Evolutionary conservation across 2,113 vertebrate genomes (phyloP).

Genomic region (Rhynchomys soricoides): DNA sequence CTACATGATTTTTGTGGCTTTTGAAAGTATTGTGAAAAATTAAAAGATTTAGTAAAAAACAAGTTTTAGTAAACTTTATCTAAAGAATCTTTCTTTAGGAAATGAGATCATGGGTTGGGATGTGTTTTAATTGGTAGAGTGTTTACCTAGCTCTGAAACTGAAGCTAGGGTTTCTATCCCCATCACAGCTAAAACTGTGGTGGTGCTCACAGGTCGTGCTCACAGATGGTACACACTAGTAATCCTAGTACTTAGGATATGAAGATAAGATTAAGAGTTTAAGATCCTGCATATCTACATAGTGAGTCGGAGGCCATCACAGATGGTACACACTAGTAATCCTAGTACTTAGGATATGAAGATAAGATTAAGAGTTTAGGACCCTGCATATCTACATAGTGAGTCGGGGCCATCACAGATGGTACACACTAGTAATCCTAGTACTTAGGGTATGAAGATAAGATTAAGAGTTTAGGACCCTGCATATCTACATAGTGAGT

Average conservation of each 20-base stretch:
- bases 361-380: too few relatives aligned
- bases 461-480: neutral
- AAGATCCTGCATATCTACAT: too few relatives aligned
- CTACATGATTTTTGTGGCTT: neutral
- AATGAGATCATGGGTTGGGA: neutral
- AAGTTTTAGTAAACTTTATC: neutral
- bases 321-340: neutral
- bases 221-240: neutral
- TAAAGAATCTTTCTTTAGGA: neutral
- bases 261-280: too few relatives aligned
- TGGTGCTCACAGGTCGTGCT: too few relatives aligned
- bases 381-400: too few relatives aligned
- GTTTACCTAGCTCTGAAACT: neutral
- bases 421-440: neutral
- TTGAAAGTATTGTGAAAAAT: neutral
- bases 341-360: too few relatives aligned
- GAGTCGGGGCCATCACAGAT: too few relatives aligned
- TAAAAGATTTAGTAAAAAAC: neutral
- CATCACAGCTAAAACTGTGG: neutral
- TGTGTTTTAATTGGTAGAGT: neutral
- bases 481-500: neutral
- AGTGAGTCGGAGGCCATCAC: too few relatives aligned
- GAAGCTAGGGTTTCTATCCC: neutral
- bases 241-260: too few relatives aligned
- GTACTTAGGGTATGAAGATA: neutral